Percentiles rank a stretch among this genome's conserved stretches.
Conservation (phyloP, 2,113 vertebrate species). For the Pseudolaguvia tuberculata region DNA sequence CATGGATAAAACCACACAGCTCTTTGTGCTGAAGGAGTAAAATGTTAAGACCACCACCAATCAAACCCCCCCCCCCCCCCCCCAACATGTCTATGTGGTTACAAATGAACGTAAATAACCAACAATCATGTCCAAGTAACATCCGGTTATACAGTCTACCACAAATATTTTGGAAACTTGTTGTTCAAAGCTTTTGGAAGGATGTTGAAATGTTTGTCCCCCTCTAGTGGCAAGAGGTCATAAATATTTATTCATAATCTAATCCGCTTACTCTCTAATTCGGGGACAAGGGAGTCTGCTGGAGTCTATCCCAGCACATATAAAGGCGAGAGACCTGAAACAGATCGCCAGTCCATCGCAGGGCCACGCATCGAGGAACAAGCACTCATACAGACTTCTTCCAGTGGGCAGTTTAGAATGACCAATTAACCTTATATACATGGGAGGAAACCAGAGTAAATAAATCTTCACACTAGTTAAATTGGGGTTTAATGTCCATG, state of each 20-base stretch:
- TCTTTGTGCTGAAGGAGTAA: neutral
- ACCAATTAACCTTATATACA: too few relatives aligned
- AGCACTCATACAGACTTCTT: too few relatives aligned
- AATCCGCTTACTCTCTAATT: too few relatives aligned
- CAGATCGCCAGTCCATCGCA: too few relatives aligned
- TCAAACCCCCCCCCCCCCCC: neutral
- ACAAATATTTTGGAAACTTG: neutral
- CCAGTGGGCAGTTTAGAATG: too few relatives aligned
- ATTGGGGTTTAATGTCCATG: neutral
- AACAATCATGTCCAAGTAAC: neutral
- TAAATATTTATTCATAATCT: too few relatives aligned
- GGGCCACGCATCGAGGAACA: too few relatives aligned
- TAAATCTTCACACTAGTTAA: neutral
- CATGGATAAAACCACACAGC: constrained; percentile 3
- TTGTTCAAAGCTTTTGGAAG: neutral
- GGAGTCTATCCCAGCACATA: too few relatives aligned
- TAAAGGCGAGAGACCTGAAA: too few relatives aligned
- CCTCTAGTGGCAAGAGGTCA: constrained; percentile 23
- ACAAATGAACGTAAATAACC: neutral
- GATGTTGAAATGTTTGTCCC: neutral
- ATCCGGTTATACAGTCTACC: neutral
- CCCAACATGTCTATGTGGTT: too few relatives aligned
- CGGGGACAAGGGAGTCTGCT: too few relatives aligned
- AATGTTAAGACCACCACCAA: neutral
- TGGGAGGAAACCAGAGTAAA: too few relatives aligned